Percentiles rank a stretch among this genome's conserved stretches.
Conservation (phyloP, 1,140 invertebrate species). For the Habropoda laboriosa region DNA sequence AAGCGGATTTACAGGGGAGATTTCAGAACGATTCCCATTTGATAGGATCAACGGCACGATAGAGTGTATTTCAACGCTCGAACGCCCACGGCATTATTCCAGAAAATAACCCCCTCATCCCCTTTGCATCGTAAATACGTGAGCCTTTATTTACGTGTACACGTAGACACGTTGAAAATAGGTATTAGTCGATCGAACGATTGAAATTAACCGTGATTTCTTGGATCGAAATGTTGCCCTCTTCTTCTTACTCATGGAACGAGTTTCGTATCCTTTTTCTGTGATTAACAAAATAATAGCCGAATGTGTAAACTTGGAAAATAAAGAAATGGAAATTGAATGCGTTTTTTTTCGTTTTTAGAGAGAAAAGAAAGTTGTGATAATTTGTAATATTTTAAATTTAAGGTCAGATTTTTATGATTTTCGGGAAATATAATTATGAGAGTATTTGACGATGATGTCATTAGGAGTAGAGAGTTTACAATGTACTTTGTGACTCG, state of each 20-base stretch:
- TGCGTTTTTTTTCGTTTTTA: background rate
- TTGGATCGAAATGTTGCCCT: background rate
- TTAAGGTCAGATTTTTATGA: background rate
- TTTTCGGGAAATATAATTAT: background rate
- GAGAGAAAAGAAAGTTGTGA: background rate
- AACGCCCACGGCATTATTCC: constrained; percentile 68
- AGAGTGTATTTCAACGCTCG: constrained; percentile 68
- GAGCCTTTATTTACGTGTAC: background rate
- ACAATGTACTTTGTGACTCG: background rate
- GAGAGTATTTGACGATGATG: no score
- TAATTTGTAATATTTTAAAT: background rate
- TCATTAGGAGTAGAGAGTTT: no score
- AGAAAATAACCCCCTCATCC: constrained; percentile 62
- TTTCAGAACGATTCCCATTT: constrained; percentile 58
- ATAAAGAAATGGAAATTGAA: no score
- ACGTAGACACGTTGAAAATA: background rate
- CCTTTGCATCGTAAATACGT: constrained; percentile 63
- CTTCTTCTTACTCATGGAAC: background rate
- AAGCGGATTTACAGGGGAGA: constrained; percentile 59
- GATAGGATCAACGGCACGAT: constrained; percentile 68
- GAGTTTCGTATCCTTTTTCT: background rate
- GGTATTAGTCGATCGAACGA: no score
- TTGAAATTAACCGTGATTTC: constrained; percentile 4
- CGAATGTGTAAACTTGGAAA: background rate
- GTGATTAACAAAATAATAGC: background rate